Percentiles rank a stretch among this genome's conserved stretches.
phyloP scores from a whole-genome alignment of 2,113 vertebrate genomes.

The Trichechus manatus region DNA sequence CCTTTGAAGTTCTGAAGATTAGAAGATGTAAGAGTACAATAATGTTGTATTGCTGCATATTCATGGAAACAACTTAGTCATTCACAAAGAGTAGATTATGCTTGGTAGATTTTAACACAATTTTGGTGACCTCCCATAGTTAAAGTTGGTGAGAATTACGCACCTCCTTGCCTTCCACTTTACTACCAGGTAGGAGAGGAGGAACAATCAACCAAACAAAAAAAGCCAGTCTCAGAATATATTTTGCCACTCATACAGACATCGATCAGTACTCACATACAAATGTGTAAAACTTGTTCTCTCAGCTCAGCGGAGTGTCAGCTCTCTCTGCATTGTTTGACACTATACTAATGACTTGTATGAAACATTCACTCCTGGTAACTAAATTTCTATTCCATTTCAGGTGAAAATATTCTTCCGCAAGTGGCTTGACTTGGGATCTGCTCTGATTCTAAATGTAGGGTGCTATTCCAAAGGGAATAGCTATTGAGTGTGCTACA shows the following conservation, averaged over 20 bases:
- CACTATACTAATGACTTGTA: neutral
- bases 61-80: neutral
- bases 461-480: neutral
- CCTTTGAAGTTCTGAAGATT: neutral
- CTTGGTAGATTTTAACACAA: neutral
- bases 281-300: neutral
- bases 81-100: neutral
- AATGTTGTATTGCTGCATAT: neutral
- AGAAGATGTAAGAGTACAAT: neutral
- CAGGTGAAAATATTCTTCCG: neutral
- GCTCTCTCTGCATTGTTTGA: neutral
- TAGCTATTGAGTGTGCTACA: neutral
- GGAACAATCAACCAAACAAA: no score
- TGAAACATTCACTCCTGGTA: neutral
- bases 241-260: neutral
- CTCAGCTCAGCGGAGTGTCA: neutral
- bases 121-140: neutral
- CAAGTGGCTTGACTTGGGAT: neutral
- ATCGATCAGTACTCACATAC: neutral
- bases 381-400: slow-evolving; percentile 2
- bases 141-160: neutral
- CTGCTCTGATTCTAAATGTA: neutral
- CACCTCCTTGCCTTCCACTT: neutral
- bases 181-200: neutral
- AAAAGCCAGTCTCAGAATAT: neutral